A percentile compares a stretch with the other conserved stretches of the same genome.
Conservation (phyloP, 2,113 vertebrate species). For the Diglossa brunneiventris region DNA sequence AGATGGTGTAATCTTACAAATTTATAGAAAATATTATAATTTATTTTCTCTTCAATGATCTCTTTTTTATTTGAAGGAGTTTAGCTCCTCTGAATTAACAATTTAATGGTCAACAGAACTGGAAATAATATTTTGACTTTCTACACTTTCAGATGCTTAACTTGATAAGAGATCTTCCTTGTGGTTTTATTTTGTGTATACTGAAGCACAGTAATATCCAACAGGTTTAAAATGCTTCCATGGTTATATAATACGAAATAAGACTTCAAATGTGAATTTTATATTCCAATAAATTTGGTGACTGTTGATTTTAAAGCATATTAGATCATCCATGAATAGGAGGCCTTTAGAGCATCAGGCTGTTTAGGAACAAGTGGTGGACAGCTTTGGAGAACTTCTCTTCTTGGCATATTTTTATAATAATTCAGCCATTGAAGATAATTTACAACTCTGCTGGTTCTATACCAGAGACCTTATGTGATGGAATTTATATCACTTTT, state of each 20-base stretch:
- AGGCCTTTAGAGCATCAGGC: not conserved
- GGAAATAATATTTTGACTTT: not conserved
- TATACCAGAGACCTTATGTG: not conserved
- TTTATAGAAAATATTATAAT: not conserved
- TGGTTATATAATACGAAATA: not conserved
- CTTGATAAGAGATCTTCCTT: not conserved
- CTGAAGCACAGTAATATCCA: not conserved
- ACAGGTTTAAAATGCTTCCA: not conserved
- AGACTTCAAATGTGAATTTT: not conserved
- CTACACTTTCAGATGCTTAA: not conserved
- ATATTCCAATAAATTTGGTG: not conserved
- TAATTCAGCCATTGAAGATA: constrained; percentile 1
- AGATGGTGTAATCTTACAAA: not conserved
- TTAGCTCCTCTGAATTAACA: not conserved
- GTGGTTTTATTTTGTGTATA: not conserved
- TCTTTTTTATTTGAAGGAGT: not conserved
- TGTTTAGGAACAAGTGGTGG: not conserved
- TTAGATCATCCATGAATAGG: not conserved
- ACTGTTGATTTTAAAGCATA: not conserved
- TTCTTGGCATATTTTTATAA: not conserved
- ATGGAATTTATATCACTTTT: constrained; percentile 59
- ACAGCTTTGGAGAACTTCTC: not conserved
- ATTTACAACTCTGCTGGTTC: constrained; percentile 28
- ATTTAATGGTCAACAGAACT: not conserved
- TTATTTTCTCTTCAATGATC: not conserved